phyloP scores from a whole-genome alignment of 2,113 vertebrate genomes.

The Platycercus adscitus region DNA sequence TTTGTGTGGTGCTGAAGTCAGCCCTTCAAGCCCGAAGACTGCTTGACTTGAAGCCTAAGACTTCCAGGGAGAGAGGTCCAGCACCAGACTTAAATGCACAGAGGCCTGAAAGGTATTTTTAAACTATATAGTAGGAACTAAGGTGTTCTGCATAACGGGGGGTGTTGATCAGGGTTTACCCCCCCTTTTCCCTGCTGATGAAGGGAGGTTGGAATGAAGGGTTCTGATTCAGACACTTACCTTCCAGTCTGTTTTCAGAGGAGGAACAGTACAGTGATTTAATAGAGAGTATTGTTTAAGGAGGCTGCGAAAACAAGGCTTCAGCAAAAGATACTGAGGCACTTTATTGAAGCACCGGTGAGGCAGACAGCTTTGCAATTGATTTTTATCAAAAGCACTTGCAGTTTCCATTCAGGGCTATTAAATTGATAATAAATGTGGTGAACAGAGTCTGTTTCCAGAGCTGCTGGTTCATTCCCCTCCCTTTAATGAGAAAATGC shows the following conservation, averaged over 20 bases:
- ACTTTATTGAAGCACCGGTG: conserved; percentile 42
- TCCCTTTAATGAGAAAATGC: neutral
- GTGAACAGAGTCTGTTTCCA: conserved; percentile 13
- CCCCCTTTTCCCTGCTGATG: neutral
- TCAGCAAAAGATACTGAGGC: conserved; percentile 39
- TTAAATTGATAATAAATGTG: conserved; percentile 53
- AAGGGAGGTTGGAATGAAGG: neutral
- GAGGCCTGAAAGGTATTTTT: neutral
- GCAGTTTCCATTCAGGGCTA: conserved; percentile 49
- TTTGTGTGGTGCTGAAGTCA: neutral
- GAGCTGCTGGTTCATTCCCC: neutral
- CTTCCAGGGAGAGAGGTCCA: neutral
- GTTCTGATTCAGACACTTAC: neutral
- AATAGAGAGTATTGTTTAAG: conserved; percentile 18
- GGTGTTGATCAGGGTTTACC: neutral
- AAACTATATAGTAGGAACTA: neutral
- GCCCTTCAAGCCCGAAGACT: neutral
- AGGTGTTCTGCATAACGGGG: neutral
- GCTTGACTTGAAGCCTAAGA: neutral
- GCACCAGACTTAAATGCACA: neutral
- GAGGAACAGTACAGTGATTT: neutral
- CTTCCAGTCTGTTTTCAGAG: neutral
- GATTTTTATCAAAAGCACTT: conserved; percentile 64
- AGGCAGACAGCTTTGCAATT: conserved; percentile 58
- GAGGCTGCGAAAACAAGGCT: conserved; percentile 39